Evolutionary conservation across 2,113 vertebrate species (phyloP), one percentile per base, ranked within the genome.

Genomic region (Sylvia atricapilla): DNA sequence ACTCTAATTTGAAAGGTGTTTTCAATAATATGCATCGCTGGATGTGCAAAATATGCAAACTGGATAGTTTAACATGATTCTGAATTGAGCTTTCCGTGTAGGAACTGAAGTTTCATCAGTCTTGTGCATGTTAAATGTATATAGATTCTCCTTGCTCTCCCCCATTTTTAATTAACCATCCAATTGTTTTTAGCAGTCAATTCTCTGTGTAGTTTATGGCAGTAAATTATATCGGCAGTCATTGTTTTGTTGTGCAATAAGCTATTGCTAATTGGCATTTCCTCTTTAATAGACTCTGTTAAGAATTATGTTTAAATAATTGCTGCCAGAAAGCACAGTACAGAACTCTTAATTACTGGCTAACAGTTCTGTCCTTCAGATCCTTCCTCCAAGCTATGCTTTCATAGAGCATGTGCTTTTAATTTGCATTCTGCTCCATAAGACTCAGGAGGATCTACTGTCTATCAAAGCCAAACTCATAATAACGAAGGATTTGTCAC

Each of bases 231-330:
- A 93, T 97, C 7, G 11, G 37, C 92, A 95, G 91, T 96, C 87
- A 83, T 95, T 98, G 93, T 97, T 96, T 95, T 89, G 95, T 87
- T 97, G 88, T 96, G 44, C 90, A 94, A 85, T 97, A 96, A 96
- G 94, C 68, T 95, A 92, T 56, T 84, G 58, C 97, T 97, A 96
- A 96, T 97, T 96, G 91, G 67, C 70, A 94, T 95, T 97, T 95
- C 97, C 96, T 92, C 69, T 96, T 97, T 96, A 97, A 96, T 96
- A 96, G 94, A 95, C 95, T 97, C 90, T 91, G 92, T 95, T 97
- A 95, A 90, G 95, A 97, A 96, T 97, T 96, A 97, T 97, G 97
- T 91, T 96, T 97, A 95, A 97, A 97, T 97, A 97, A 97, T 98
- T 96, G 95, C 96, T 97, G 87, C 87, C 92, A 96, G 93, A 96